phyloP scores from a whole-genome alignment of 2,113 vertebrate genomes.

The Nothocercus nigrocapillus region DNA sequence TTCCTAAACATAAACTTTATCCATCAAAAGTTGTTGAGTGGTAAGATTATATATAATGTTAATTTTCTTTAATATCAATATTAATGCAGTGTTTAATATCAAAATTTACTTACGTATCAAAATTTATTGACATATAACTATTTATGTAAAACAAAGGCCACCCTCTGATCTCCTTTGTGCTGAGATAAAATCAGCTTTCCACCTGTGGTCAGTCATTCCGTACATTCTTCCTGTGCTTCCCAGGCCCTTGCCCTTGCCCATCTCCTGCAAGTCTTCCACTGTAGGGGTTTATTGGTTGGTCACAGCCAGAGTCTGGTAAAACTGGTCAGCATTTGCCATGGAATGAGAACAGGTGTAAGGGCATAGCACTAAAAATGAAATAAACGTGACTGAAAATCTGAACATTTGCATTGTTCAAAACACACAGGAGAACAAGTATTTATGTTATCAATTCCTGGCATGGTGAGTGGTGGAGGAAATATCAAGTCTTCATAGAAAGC shows the following conservation, averaged over 20 bases:
- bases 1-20: background rate
- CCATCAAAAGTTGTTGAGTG: background rate
- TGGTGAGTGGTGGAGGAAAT: background rate
- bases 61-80: background rate
- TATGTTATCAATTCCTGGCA: background rate
- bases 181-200: too few relatives aligned
- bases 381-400: background rate
- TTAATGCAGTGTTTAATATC: background rate
- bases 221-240: too few relatives aligned
- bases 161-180: too few relatives aligned
- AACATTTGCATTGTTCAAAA: accelerated
- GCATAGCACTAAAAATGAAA: background rate
- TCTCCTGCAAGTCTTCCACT: background rate
- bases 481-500: background rate
- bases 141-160: too few relatives aligned
- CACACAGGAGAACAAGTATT: background rate
- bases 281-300: background rate
- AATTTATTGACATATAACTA: too few relatives aligned
- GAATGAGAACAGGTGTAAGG: background rate
- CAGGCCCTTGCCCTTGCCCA: too few relatives aligned
- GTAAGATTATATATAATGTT: background rate
- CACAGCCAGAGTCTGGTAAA: background rate
- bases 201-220: too few relatives aligned
- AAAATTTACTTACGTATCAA: too few relatives aligned
- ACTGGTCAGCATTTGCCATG: background rate